Conservation (phyloP, 1,140 invertebrate genomes). For the Maniola jurtina region DNA sequence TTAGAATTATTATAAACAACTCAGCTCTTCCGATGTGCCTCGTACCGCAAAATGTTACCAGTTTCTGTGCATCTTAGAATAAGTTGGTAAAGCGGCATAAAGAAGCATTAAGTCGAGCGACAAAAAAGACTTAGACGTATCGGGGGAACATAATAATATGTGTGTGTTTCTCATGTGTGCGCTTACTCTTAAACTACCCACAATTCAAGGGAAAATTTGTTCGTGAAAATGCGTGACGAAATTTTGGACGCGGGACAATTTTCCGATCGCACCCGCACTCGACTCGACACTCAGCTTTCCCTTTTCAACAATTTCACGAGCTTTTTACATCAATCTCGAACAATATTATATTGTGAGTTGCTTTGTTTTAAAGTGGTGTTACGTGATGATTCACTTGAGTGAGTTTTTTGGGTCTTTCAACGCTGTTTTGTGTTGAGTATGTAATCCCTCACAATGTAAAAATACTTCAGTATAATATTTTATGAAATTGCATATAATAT, state of each 20-base stretch:
- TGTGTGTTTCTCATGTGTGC: neutral
- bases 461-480: neutral
- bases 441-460: neutral
- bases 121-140: no score
- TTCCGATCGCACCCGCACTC: constrained; percentile 62
- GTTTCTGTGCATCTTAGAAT: no score
- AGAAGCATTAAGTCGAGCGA: no score
- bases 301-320: constrained; percentile 75
- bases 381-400: constrained; percentile 7
- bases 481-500: no score
- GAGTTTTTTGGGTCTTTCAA: neutral
- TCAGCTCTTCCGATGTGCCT: no score
- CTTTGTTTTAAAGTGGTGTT: constrained; percentile 29
- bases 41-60: no score
- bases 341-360: constrained; percentile 48
- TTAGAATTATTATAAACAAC: no score
- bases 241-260: constrained; percentile 56
- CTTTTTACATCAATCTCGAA: constrained; percentile 69
- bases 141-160: no score
- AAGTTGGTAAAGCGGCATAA: no score
- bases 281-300: constrained; percentile 68
- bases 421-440: neutral
- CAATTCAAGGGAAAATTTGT: constrained; percentile 69
- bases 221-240: constrained; percentile 70
- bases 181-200: constrained; percentile 39